phyloP scores from a whole-genome alignment of 2,888 invertebrate genomes.

The Morpho deidamia region DNA sequence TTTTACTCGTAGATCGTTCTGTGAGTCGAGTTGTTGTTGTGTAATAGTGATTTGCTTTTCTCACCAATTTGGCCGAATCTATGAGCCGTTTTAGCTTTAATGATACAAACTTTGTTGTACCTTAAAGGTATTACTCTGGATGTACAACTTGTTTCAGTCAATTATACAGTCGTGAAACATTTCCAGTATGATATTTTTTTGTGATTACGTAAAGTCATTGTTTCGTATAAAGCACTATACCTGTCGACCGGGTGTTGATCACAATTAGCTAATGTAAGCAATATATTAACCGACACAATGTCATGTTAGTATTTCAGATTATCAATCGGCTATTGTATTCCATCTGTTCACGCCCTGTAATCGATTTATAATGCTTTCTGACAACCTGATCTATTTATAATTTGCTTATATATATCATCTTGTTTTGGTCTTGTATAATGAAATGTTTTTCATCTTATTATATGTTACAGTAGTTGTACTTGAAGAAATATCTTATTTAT shows the following conservation, averaged over 20 bases:
- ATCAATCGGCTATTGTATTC: conserved; percentile 20
- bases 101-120: too few relatives aligned
- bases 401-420: neutral
- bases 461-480: neutral
- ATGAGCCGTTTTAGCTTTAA: too few relatives aligned
- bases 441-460: neutral
- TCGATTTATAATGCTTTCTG: conserved; percentile 12
- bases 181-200: too few relatives aligned
- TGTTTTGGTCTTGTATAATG: neutral
- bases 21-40: too few relatives aligned
- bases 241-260: conserved; percentile 2
- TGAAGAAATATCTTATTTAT: neutral
- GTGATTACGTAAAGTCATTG: conserved; percentile 6
- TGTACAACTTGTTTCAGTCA: too few relatives aligned
- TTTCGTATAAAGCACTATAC: conserved; percentile 1
- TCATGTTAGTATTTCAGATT: conserved; percentile 19
- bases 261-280: conserved; percentile 18
- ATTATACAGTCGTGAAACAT: too few relatives aligned
- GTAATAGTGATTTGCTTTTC: too few relatives aligned
- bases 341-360: conserved; percentile 19
- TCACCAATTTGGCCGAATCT: too few relatives aligned
- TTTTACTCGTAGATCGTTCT: too few relatives aligned
- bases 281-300: conserved; percentile 17
- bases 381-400: conserved; percentile 11
- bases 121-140: too few relatives aligned